These are phyloP conservation scores for Limnothrissa miodon DNA, from an alignment of 2,113 vertebrate genomes.

Conservation along the genomic window DNA sequence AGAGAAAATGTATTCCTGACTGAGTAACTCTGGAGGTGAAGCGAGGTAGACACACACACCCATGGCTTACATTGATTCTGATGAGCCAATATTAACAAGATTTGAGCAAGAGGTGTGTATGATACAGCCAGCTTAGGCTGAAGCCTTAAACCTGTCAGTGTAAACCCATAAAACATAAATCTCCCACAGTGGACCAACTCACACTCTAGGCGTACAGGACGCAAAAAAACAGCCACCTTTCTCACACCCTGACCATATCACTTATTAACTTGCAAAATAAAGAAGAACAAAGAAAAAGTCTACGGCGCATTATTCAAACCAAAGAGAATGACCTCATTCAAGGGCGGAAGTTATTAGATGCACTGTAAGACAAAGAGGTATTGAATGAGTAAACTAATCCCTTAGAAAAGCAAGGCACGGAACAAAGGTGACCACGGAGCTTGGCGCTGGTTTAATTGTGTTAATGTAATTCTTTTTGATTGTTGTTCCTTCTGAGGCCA, in stretches of 20 bases:
- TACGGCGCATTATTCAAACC: neutral
- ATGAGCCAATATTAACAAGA: neutral
- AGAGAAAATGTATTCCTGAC: neutral
- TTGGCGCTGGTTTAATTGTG: neutral
- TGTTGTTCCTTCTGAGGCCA: neutral
- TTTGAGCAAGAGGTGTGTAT: neutral
- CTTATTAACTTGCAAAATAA: neutral
- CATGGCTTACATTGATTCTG: conserved; percentile 16
- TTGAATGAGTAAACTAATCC: neutral
- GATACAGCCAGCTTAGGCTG: neutral
- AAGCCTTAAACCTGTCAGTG: too few relatives aligned
- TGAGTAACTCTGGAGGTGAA: too few relatives aligned
- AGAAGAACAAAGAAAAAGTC: neutral
- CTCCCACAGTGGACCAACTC: too few relatives aligned
- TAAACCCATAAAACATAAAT: too few relatives aligned
- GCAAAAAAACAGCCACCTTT: neutral
- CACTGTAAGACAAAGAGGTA: neutral
- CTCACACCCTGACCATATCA: conserved; percentile 2
- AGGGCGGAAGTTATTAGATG: neutral
- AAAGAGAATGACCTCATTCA: neutral
- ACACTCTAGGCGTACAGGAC: neutral
- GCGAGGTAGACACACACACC: neutral
- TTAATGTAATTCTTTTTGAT: conserved; percentile 1
- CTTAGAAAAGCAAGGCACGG: neutral
- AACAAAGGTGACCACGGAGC: neutral